These are phyloP conservation scores for Peromyscus californicus DNA, from an alignment of 2,113 vertebrate species.

Conservation along the genomic window DNA sequence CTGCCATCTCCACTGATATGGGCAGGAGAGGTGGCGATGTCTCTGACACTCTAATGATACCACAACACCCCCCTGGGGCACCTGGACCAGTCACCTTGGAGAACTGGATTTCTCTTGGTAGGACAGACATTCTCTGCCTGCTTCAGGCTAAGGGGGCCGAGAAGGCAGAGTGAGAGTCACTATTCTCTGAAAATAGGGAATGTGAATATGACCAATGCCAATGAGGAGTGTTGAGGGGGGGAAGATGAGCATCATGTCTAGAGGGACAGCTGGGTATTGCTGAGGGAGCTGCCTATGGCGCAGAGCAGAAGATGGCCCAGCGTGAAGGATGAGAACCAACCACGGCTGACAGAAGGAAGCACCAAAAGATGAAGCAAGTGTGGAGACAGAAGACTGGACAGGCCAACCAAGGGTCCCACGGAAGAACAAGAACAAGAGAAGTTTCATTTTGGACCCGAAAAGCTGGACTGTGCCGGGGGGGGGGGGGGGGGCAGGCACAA, in stretches of 20 bases:
- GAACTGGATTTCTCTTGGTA: background rate
- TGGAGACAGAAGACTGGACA: background rate
- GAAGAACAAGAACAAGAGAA: background rate
- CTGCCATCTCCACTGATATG: constrained; percentile 38
- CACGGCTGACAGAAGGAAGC: background rate
- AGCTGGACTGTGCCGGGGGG: background rate
- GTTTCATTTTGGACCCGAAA: background rate
- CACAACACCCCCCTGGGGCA: background rate
- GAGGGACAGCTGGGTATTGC: background rate
- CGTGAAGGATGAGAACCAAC: background rate
- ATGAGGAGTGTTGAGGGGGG: background rate
- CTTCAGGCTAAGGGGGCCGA: background rate
- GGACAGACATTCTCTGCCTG: background rate
- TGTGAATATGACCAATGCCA: background rate
- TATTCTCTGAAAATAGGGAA: background rate
- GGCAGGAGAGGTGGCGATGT: background rate
- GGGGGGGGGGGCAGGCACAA: background rate
- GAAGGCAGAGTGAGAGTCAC: background rate
- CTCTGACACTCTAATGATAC: background rate
- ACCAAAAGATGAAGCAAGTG: background rate
- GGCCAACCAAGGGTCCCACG: no score
- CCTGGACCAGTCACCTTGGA: background rate
- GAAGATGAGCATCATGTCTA: background rate
- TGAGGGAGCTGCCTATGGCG: background rate
- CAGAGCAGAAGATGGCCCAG: background rate